Evolutionary conservation across 2,797 vertebrate species (phyloP).

Genomic region (Hephaestus fuliginosus): DNA sequence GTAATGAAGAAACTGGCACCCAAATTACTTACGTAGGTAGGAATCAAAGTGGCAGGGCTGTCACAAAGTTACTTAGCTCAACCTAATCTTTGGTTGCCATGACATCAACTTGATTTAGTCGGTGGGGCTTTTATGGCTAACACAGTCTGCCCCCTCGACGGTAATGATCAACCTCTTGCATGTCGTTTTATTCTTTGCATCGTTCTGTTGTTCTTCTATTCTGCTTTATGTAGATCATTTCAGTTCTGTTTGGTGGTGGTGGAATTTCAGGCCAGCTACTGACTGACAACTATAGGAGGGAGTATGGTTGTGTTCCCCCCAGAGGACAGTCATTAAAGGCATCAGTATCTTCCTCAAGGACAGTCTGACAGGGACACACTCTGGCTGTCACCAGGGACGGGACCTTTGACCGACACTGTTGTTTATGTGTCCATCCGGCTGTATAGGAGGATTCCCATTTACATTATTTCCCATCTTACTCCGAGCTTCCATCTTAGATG

Average conservation of each 20-base stretch:
- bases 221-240: constrained; percentile 5
- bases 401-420: constrained; percentile 67
- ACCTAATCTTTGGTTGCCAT: constrained; percentile 30
- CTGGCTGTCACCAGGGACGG: constrained; percentile 61
- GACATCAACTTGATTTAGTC: constrained; percentile 26
- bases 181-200: background rate
- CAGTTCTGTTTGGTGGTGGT: background rate
- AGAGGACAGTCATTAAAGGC: constrained; percentile 63
- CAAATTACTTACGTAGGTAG: constrained; percentile 31
- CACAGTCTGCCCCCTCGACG: background rate
- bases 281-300: too few species aligned
- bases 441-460: constrained; percentile 26
- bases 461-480: constrained; percentile 17
- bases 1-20: background rate
- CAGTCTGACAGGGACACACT: constrained; percentile 67
- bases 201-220: background rate
- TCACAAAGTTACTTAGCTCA: constrained; percentile 17
- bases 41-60: constrained; percentile 29
- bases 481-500: constrained; percentile 18
- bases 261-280: constrained; percentile 41
- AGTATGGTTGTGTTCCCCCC: background rate
- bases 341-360: constrained; percentile 72
- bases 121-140: constrained; percentile 19
- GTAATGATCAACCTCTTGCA: constrained; percentile 9
- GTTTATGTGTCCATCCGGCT: constrained; percentile 60